A percentile compares a stretch with the other conserved stretches of the same genome.
Conservation (phyloP, 2,888 invertebrate genomes). For the Zaprionus obscuricornis region DNA sequence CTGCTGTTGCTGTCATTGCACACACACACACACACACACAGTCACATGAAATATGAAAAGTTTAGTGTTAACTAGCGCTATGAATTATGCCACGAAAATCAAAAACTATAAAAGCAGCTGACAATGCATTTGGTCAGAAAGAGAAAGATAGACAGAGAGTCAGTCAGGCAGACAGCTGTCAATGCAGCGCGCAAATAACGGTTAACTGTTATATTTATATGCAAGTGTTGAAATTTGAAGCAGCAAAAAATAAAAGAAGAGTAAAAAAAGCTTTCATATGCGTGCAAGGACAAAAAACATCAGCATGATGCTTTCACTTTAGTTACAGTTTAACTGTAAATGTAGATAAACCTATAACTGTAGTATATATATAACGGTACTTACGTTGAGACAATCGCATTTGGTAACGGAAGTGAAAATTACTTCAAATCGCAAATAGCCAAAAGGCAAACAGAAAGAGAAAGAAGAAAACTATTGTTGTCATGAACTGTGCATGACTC, state of each 20-base stretch:
- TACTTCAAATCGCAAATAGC: slow-evolving; percentile 62
- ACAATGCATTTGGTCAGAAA: slow-evolving; percentile 22
- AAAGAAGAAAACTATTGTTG: slow-evolving; percentile 5
- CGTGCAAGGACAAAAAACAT: slow-evolving; percentile 10
- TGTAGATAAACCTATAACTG: neutral
- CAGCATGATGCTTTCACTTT: neutral
- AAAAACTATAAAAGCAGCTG: slow-evolving; percentile 40
- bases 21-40: neutral
- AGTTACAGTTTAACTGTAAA: neutral
- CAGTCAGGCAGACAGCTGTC: neutral
- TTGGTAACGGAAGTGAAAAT: slow-evolving; percentile 62
- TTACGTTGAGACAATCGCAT: slow-evolving; percentile 60
- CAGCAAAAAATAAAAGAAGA: slow-evolving; percentile 9
- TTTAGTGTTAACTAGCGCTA: neutral
- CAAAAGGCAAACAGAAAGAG: slow-evolving; percentile 30
- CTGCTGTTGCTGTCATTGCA: too few species aligned
- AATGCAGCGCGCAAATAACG: too few species aligned
- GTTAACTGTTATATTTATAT: too few species aligned
- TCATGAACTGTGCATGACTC: neutral
- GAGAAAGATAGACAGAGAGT: neutral
- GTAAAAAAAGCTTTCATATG: neutral
- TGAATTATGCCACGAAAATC: slow-evolving; percentile 4
- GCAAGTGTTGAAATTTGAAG: too few species aligned
- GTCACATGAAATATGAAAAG: too few species aligned
- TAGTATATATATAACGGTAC: slow-evolving; percentile 16